These are phyloP conservation scores for Meliscaeva auricollis DNA, from an alignment of 2,888 invertebrate genomes.

Conservation along the genomic window DNA sequence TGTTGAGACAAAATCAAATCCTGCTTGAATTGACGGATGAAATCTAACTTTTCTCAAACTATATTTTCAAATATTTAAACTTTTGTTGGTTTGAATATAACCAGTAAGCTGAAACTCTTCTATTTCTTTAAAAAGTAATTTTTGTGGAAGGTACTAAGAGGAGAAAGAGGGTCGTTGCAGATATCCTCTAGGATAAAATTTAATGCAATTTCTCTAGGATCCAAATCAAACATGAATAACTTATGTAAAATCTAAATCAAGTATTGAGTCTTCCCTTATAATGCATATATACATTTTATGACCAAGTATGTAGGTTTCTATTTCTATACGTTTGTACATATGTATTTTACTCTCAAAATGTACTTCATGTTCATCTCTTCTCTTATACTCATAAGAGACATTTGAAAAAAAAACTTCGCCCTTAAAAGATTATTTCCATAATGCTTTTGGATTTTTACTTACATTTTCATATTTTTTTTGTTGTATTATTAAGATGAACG, in stretches of 20 bases:
- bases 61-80: too few relatives aligned
- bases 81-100: too few relatives aligned
- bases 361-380: background rate
- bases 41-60: too few relatives aligned
- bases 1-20: too few relatives aligned
- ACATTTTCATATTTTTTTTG: background rate
- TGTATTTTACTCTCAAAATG: background rate
- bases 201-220: too few relatives aligned
- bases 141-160: too few relatives aligned
- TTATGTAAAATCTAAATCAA: slow-evolving; percentile 11
- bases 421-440: slow-evolving; percentile 30
- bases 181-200: too few relatives aligned
- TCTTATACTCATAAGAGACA: background rate
- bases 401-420: slow-evolving; percentile 1
- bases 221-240: background rate
- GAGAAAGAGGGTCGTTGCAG: too few relatives aligned
- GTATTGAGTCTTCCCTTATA: background rate
- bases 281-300: background rate
- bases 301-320: background rate
- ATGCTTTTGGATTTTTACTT: slow-evolving; percentile 8
- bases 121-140: too few relatives aligned
- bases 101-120: too few relatives aligned
- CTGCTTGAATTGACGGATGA: too few relatives aligned
- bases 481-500: slow-evolving; percentile 21
- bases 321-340: background rate